These are phyloP conservation scores for Lagodon rhomboides DNA, from an alignment of 2,797 vertebrate species.

Conservation along the genomic window DNA sequence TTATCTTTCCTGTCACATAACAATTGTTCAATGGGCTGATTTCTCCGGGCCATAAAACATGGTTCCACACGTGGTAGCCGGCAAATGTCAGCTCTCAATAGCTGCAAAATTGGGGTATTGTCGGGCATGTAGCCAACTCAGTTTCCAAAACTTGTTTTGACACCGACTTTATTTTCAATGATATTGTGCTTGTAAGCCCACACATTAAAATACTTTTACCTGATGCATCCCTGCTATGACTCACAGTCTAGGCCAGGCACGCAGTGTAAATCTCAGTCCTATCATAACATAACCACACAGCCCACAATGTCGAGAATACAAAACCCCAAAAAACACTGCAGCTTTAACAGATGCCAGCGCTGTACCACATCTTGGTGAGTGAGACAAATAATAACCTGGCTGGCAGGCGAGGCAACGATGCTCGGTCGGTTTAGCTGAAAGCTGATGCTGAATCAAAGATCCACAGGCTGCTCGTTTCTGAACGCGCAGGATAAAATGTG, in stretches of 20 bases:
- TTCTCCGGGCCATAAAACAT: conserved; percentile 43
- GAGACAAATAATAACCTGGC: neutral
- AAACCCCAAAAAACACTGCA: neutral
- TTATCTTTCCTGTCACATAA: conserved; percentile 5
- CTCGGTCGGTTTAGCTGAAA: neutral
- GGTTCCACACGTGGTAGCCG: conserved; percentile 57
- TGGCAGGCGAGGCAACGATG: conserved; percentile 5
- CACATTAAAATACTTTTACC: conserved; percentile 38
- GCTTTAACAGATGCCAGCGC: conserved; percentile 40
- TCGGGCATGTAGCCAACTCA: neutral
- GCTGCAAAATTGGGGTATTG: conserved; percentile 3
- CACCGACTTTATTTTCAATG: neutral
- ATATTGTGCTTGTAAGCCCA: neutral
- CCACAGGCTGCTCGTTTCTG: conserved; percentile 47
- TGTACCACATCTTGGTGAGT: conserved; percentile 3
- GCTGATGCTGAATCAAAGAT: conserved; percentile 48
- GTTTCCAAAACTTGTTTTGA: conserved; percentile 22
- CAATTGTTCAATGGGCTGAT: conserved; percentile 1
- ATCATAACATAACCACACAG: conserved; percentile 64
- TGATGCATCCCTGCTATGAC: conserved; percentile 64
- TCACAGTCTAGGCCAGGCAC: conserved; percentile 71
- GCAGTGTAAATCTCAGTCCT: conserved; percentile 62
- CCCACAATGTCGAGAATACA: conserved; percentile 48
- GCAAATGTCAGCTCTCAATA: conserved; percentile 43
- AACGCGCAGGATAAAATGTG: conserved; percentile 75